Conservation (phyloP, 2,797 vertebrate genomes). For the Passerculus sandwichensis region DNA sequence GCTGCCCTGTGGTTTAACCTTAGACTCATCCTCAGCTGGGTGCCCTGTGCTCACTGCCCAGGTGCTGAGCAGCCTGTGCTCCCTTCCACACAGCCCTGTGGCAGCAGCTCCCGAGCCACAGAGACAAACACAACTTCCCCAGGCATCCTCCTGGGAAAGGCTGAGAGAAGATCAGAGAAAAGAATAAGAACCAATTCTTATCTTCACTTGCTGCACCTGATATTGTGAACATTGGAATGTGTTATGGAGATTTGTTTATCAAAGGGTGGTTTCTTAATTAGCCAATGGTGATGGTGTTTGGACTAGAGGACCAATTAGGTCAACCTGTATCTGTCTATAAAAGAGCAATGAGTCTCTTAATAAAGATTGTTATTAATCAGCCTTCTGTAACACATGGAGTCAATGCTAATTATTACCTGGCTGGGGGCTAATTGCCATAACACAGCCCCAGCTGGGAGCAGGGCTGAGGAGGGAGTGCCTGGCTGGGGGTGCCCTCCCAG, state of each 20-base stretch:
- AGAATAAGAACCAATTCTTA: neutral
- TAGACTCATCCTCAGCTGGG: neutral
- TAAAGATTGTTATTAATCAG: neutral
- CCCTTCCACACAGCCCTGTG: neutral
- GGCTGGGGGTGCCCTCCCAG: neutral
- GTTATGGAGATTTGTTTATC: neutral
- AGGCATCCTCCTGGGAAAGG: neutral
- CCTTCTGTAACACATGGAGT: neutral
- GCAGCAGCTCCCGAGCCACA: neutral
- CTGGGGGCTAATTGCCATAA: neutral
- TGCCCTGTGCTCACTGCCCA: neutral
- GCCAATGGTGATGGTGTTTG: neutral
- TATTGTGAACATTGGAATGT: neutral
- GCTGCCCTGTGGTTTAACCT: neutral
- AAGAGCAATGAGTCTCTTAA: neutral
- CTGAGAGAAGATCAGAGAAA: neutral
- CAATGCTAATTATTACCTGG: neutral
- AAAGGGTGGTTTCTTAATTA: neutral
- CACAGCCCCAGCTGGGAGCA: neutral
- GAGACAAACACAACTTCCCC: neutral
- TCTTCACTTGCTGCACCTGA: neutral
- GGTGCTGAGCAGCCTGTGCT: neutral
- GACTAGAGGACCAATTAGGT: neutral
- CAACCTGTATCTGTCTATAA: neutral
- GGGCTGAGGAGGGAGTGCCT: neutral